Evolutionary conservation across 1,140 invertebrate species (phyloP), one percentile per base, ranked within the genome.

Genomic region (Riptortus pedestris): DNA sequence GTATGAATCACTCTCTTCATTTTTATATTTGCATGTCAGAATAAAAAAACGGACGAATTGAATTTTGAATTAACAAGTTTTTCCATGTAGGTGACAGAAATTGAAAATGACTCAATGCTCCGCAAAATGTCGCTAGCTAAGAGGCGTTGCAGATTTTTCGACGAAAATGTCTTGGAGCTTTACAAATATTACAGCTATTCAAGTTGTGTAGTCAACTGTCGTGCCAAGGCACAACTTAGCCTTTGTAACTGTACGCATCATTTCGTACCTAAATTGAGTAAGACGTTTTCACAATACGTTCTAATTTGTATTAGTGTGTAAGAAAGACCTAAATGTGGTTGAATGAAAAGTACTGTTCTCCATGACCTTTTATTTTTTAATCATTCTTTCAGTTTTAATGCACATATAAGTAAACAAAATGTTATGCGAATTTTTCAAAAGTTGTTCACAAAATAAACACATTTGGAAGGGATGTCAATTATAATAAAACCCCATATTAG

Each of bases 231-330:
- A 0, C 83, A 85, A 67, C 68, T 83, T 27, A 67, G 73, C 20
- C 66, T 79, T 1, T 86, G 84, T 67, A 81, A 81, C 64, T 86
- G 84, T 70, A 80, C 79, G 2, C 83, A 81, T 64, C 83, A 83
- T 70, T 76, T 84, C 61, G 82, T 81, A 67, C 61, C 51, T 5
- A 14, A 38, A 14, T 7, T 7, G 31, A 38, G 31, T 38, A 38
- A n/a, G n/a, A n/a, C n/a, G n/a, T n/a, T n/a, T n/a, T n/a, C n/a
- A n/a, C n/a, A n/a, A n/a, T n/a, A n/a, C n/a, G n/a, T n/a, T n/a
- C n/a, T n/a, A n/a, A n/a, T n/a, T n/a, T n/a, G n/a, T n/a, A n/a
- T n/a, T n/a, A n/a, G n/a, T n/a, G n/a, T n/a, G n/a, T n/a, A n/a
- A n/a, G n/a, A n/a, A n/a, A n/a, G n/a, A n/a, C n/a, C n/a, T n/a